phyloP scores from a whole-genome alignment of 2,113 vertebrate genomes.

The Bubo scandiacus region DNA sequence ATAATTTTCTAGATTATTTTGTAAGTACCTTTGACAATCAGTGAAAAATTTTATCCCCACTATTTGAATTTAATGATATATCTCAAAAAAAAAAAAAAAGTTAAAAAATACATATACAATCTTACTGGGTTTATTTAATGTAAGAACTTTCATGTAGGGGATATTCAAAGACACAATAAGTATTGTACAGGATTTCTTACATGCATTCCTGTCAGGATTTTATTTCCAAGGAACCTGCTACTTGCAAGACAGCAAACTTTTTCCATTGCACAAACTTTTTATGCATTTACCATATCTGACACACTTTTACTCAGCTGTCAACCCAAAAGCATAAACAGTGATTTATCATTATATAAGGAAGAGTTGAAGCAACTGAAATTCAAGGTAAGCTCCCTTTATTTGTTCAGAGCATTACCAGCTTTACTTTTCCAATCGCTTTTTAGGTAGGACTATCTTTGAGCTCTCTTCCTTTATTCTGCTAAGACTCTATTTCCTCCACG shows the following conservation, averaged over 20 bases:
- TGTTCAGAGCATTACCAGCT: slow-evolving; percentile 25
- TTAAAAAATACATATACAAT: neutral
- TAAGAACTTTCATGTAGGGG: neutral
- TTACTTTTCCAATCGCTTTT: slow-evolving; percentile 34
- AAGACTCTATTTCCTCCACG: slow-evolving; percentile 62
- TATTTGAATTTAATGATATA: neutral
- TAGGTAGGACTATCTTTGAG: slow-evolving; percentile 10
- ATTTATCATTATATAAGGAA: slow-evolving; percentile 41
- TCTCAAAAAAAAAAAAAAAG: neutral
- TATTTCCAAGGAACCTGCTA: neutral
- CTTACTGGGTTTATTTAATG: neutral
- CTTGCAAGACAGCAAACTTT: neutral
- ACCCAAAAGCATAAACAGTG: neutral
- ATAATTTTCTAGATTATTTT: neutral
- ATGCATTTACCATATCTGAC: neutral
- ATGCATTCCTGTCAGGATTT: neutral
- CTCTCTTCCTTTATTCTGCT: slow-evolving; percentile 36
- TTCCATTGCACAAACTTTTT: slow-evolving; percentile 8
- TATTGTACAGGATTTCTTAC: neutral
- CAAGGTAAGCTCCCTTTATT: slow-evolving; percentile 29
- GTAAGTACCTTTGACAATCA: neutral
- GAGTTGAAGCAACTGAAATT: slow-evolving; percentile 2
- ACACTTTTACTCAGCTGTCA: neutral
- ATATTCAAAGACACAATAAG: neutral
- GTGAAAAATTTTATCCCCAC: neutral